These are phyloP conservation scores for Acanthurus tractus DNA, from an alignment of 2,797 vertebrate genomes.

Conservation along the genomic window DNA sequence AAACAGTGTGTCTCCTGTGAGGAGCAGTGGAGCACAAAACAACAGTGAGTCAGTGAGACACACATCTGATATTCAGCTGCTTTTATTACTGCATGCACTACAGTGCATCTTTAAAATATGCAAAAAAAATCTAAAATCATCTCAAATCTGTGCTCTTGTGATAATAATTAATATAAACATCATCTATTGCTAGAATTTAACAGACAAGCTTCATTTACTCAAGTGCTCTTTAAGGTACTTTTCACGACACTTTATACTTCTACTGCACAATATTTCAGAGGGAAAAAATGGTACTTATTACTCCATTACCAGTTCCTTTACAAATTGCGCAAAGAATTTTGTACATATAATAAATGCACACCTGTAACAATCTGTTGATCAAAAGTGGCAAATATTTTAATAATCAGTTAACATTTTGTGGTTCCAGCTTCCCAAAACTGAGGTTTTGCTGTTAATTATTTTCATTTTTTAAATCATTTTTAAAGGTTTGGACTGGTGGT, in stretches of 20 bases:
- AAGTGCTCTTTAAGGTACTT: not conserved
- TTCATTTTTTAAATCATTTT: not conserved
- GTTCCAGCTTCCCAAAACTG: not conserved
- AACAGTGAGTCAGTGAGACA: conserved; percentile 21
- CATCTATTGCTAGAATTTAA: too few relatives aligned
- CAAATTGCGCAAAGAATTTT: too few relatives aligned
- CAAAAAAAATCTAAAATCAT: not conserved
- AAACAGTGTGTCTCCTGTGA: conserved; percentile 89
- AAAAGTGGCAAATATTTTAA: too few relatives aligned
- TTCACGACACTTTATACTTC: not conserved
- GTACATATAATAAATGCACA: too few relatives aligned
- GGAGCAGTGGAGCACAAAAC: conserved; percentile 16
- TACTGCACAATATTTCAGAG: not conserved
- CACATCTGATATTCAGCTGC: not conserved
- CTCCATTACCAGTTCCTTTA: too few relatives aligned
- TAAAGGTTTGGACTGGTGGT: not conserved
- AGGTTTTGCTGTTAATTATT: not conserved
- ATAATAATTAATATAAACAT: too few relatives aligned
- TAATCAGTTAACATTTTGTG: not conserved
- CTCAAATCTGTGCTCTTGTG: too few relatives aligned
- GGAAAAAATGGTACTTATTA: not conserved
- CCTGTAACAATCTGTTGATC: too few relatives aligned
- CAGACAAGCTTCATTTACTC: not conserved
- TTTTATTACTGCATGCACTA: conserved; percentile 6
- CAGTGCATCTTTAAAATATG: not conserved